phyloP scores from a whole-genome alignment of 2,888 invertebrate genomes.

The Noctua janthe region DNA sequence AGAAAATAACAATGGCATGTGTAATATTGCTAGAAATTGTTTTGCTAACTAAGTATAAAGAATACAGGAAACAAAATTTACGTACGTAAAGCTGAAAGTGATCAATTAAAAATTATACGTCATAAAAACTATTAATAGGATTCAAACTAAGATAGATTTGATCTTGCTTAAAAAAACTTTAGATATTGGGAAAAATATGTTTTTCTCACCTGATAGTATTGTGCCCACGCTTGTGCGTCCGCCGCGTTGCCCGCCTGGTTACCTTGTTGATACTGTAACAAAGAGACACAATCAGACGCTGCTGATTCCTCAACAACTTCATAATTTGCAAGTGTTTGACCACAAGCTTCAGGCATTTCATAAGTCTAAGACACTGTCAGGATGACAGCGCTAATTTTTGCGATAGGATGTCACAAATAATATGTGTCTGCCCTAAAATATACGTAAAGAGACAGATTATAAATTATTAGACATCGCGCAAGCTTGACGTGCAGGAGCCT shows the following conservation, averaged over 20 bases:
- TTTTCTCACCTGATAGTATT: constrained; percentile 85
- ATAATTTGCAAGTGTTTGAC: not conserved
- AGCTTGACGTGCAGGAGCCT: too few relatives aligned
- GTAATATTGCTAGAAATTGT: not conserved
- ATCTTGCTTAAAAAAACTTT: not conserved
- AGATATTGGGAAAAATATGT: not conserved
- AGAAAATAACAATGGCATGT: not conserved
- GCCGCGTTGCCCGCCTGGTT: constrained; percentile 72
- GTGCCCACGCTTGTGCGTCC: constrained; percentile 87
- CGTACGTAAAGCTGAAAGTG: constrained; percentile 40
- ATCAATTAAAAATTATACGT: not conserved
- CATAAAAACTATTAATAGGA: not conserved
- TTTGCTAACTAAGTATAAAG: not conserved
- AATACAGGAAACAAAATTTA: not conserved
- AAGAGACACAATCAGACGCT: constrained; percentile 7
- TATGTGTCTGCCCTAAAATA: not conserved
- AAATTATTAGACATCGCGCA: not conserved
- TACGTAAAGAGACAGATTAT: not conserved
- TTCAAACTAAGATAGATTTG: not conserved
- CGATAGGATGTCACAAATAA: not conserved
- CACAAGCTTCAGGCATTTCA: not conserved
- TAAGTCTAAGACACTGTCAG: not conserved
- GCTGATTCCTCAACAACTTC: not conserved
- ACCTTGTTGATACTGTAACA: constrained; percentile 76
- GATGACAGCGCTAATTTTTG: too few relatives aligned